Base-by-base conservation (phyloP, 2,113 vertebrate genomes). In the Geococcyx californianus region DNA sequence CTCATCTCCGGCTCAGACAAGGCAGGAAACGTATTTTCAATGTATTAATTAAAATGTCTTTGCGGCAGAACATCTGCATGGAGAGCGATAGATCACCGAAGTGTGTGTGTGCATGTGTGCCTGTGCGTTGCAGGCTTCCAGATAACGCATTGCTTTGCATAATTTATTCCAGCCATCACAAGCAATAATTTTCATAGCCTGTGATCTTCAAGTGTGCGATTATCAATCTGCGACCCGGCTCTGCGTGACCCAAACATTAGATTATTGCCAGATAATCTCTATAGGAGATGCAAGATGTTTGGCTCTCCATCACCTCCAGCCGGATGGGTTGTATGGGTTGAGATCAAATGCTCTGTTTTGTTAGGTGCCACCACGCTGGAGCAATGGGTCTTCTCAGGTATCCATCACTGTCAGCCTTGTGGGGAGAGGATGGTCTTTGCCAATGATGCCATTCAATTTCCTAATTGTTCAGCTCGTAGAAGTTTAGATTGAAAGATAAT, bases 131-230 rank as follows among this genome's bases (percentile, higher is more conserved):
- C 86, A 81, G 69, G 62, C 96, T 91, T 7, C 93, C 93, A 96
- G 96, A 97, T 97, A 96, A 97, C 64, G 87, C 96, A 95, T 93
- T 96, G 94, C 95, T 95, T 95, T 95, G 95, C 97, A 96, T 97
- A 96, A 95, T 97, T 95, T 96, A 96, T 96, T 96, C 96, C 90
- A 93, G 95, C 89, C 91, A 67, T 81, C 84, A 64, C 80, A 93
- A n/a, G 94, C 95, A 89, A 95, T 93, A 56, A 94, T 89, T 96
- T 97, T 93, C 93, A 85, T 91, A 92, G 83, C 91, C 94, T 89
- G 88, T 87, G 89, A 94, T 95, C 94, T 94, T 94, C 75, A 49
- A 95, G 55, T 84, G 8, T 68, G 78, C 2, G 51, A 80, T 95
- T 90, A 93, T 93, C 91, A 95, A 96, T 94, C 91, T 96, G 66